Evolutionary conservation across 2,797 vertebrate genomes (phyloP).

Genomic region (Sebastes reedi): DNA sequence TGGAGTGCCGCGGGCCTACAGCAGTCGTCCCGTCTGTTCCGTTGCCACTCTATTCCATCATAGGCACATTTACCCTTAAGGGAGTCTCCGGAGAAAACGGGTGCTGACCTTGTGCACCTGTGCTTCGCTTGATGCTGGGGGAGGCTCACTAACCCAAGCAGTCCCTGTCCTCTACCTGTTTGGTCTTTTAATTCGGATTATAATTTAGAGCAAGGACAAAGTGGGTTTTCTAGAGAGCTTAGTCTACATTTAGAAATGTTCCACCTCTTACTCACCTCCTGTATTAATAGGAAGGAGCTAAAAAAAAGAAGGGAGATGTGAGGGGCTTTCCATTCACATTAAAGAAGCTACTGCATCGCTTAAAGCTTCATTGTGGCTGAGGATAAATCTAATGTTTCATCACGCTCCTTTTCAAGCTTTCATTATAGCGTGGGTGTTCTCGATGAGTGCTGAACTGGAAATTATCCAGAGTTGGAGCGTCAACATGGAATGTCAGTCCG

Average conservation of each 20-base stretch:
- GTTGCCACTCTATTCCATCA: slow-evolving; percentile 82
- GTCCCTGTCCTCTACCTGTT: slow-evolving; percentile 65
- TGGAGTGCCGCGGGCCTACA: slow-evolving; percentile 80
- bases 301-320: slow-evolving; percentile 51
- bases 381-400: slow-evolving; percentile 85
- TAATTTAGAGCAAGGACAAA: slow-evolving; percentile 47
- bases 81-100: slow-evolving; percentile 68
- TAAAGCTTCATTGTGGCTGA: slow-evolving; percentile 87
- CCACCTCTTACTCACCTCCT: slow-evolving; percentile 7
- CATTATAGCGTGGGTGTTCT: slow-evolving; percentile 83
- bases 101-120: slow-evolving; percentile 76
- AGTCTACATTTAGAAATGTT: slow-evolving; percentile 26
- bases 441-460: slow-evolving; percentile 94
- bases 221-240: background rate
- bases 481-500: slow-evolving; percentile 85
- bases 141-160: slow-evolving; percentile 36
- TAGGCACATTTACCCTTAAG: slow-evolving; percentile 74
- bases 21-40: slow-evolving; percentile 79
- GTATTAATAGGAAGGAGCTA: background rate
- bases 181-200: slow-evolving; percentile 33
- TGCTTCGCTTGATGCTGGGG: slow-evolving; percentile 47
- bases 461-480: slow-evolving; percentile 87
- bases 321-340: slow-evolving; percentile 11
- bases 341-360: slow-evolving; percentile 68
- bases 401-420: slow-evolving; percentile 50